phyloP scores from a whole-genome alignment of 2,797 vertebrate genomes.

The Morus bassanus region DNA sequence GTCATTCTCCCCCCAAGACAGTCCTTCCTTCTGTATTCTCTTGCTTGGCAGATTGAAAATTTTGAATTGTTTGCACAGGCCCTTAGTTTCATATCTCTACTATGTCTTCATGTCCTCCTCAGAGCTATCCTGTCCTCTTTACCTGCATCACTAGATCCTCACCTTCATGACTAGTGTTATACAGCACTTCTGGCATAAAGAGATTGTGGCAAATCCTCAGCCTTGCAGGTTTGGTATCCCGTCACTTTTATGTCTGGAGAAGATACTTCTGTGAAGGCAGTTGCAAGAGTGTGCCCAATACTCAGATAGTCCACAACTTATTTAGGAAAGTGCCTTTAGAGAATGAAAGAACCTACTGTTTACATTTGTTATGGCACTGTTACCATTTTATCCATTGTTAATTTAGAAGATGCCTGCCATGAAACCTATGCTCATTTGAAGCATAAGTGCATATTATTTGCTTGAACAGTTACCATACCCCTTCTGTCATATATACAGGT shows the following conservation, averaged over 20 bases:
- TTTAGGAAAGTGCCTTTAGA: not conserved
- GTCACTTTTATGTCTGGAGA: not conserved
- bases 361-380: not conserved
- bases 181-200: not conserved
- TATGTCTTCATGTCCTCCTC: not conserved
- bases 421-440: not conserved
- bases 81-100: not conserved
- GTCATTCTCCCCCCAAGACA: not conserved
- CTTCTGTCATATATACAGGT: not conserved
- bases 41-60: not conserved
- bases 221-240: not conserved
- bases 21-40: not conserved
- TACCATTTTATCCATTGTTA: not conserved
- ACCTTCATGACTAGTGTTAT: not conserved
- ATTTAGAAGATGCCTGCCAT: not conserved
- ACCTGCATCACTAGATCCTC: not conserved
- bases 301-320: not conserved
- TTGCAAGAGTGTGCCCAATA: not conserved
- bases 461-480: not conserved
- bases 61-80: not conserved
- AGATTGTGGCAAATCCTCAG: not conserved
- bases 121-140: not conserved
- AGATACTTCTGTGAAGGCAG: not conserved
- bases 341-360: not conserved
- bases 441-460: not conserved